Base-by-base conservation (phyloP, 2,113 vertebrate genomes). In the Channa argus region DNA sequence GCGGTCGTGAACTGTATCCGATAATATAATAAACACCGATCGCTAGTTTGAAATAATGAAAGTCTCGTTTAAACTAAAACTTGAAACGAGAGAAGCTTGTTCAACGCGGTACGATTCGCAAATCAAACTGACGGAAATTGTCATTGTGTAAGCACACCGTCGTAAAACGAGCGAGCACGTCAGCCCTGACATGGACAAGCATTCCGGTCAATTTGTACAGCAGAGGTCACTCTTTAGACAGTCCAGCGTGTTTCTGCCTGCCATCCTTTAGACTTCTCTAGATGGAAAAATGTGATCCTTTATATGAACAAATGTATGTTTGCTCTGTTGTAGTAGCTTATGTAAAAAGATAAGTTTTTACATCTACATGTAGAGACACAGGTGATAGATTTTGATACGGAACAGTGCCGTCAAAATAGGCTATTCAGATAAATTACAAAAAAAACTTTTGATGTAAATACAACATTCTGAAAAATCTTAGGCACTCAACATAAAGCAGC, bases 121-220 rank as follows among this genome's bases (percentile, higher is more conserved):
- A 92, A 83, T 85, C 75, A 77, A 80, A 79, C 60, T 92, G 79
- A 89, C 91, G 92, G 88, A 94, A 94, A 93, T 71, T 84, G 86
- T 82, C 87, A 88, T 89, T 88, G 90, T 84, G 83, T 83, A 85
- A 89, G 89, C 91, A 88, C 88, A 86, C 88, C 91, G 92, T 92
- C 93, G 92, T 91, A 92, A 93, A 91, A 84, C 54, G 47, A 63
- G 64, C 9, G 9, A 2, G 8, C n/a, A 87, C 87, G 92, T 91
- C 89, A 87, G 36, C 55, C 3, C 34, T 45, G 69, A 83, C 73
- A 54, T 8, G 54, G 60, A 56, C 59, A 49, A 3, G 61, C 52
- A 10, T 15, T 54, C 5, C n/a, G 41, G 60, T 5, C 38, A 13
- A 1, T 60, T 34, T 70, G 63, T 56, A 77, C 90, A 71, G 86